Evolutionary conservation across 2,797 vertebrate genomes (phyloP), one percentile per base, ranked within the genome.

Genomic region (Sitta carolinensis): DNA sequence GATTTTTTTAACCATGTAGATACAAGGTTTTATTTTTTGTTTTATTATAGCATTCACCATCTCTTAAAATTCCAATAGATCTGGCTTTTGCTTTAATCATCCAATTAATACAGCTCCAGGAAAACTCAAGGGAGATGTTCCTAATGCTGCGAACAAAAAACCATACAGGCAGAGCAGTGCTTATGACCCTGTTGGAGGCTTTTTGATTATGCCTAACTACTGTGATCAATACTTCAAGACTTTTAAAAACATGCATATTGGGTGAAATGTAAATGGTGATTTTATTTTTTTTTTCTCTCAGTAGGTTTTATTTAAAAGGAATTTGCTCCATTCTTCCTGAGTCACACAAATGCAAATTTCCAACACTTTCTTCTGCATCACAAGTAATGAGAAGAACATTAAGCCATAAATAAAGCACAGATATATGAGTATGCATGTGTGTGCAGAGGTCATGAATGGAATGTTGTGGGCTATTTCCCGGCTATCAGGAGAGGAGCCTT

Each of bases 1-100:
- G 94, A 97, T 94, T 84, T 93, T 93, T 95, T 89, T 83, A 92
- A 94, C 84, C 4, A 5, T 85, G 69, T 91, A 95, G 79, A 86
- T 73, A 84, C 84, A 84, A 67, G 2, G 0, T 68, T 93, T 93
- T 96, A 70, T 70, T 87, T 93, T 94, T 92, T 84, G 43, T 90
- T 95, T 95, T 95, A 87, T 95, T 95, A 61, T 83, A 87, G 58
- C 72, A 87, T 51, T 85, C 81, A 75, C 88, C 73, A 64, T 68
- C 66, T 94, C 87, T 94, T 97, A 94, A 94, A 91, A 93, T 96
- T 96, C 92, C 3, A 1, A 95, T 92, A 95, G 87, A 92, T 91
- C 45, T 75, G 73, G 30, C 50, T 95, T 94, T 96, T 95, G 32
- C 87, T 95, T 96, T 97, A 96, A 97, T 94, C 94, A 96, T 95